Conservation (phyloP, 92 coral and sea anemone genomes). For the Umimayanthus kanabou region DNA sequence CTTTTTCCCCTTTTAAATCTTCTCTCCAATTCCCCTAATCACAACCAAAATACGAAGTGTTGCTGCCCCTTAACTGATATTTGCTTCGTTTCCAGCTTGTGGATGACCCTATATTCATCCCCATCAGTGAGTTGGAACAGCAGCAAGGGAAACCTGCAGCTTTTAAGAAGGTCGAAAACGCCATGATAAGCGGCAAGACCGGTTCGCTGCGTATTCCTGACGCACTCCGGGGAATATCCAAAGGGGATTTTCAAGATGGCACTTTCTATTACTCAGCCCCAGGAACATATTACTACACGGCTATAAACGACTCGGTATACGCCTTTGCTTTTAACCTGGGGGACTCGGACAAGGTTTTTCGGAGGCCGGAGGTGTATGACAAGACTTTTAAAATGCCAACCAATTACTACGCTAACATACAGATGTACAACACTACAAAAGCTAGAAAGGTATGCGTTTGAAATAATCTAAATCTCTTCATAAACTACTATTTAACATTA, state of each 20-base stretch:
- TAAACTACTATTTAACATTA: not conserved
- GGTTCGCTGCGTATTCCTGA: slow-evolving; percentile 85
- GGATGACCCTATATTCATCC: slow-evolving; percentile 98
- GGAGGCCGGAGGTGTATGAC: slow-evolving; percentile 80
- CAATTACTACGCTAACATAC: slow-evolving; percentile 76
- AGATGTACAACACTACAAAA: slow-evolving; percentile 76
- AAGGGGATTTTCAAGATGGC: slow-evolving; percentile 98
- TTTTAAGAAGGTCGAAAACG: slow-evolving; percentile 73
- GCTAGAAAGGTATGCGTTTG: slow-evolving; percentile 70
- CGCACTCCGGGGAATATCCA: slow-evolving; percentile 93
- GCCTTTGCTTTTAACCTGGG: slow-evolving; percentile 96
- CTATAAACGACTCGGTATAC: slow-evolving; percentile 90
- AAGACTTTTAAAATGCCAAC: slow-evolving; percentile 51
- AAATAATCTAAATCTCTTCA: not conserved
- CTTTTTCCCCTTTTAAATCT: too few relatives aligned
- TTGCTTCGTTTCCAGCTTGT: slow-evolving; percentile 68
- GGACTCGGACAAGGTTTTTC: slow-evolving; percentile 86
- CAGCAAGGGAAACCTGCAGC: slow-evolving; percentile 69
- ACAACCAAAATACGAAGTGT: too few relatives aligned
- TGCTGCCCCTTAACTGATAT: not conserved
- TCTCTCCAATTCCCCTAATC: too few relatives aligned
- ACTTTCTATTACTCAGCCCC: slow-evolving; percentile 79
- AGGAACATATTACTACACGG: slow-evolving; percentile 91
- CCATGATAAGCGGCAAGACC: slow-evolving; percentile 88
- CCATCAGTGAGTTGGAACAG: slow-evolving; percentile 89